phyloP scores from a whole-genome alignment of 2,113 vertebrate genomes.

The Microtus pennsylvanicus region DNA sequence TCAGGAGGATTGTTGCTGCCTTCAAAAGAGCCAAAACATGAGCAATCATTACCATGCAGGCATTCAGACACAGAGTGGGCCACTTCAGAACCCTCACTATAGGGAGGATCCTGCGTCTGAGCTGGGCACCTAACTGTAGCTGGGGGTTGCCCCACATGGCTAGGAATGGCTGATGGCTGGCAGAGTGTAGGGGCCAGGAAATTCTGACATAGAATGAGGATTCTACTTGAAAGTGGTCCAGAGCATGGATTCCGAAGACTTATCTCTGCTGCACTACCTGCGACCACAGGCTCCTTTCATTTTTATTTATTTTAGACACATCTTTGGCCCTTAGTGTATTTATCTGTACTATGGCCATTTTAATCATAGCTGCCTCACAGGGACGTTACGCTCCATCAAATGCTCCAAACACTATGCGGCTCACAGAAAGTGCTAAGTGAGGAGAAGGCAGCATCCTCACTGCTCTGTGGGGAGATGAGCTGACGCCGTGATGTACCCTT shows the following conservation, averaged over 20 bases:
- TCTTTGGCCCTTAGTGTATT: background rate
- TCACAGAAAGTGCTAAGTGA: background rate
- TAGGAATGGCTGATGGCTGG: background rate
- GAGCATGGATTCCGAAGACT: background rate
- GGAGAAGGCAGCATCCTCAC: background rate
- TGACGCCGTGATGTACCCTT: accelerated
- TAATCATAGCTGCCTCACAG: background rate
- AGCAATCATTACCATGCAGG: background rate
- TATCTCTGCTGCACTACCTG: background rate
- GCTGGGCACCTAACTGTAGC: background rate
- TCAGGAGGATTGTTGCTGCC: background rate
- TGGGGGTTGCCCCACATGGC: background rate
- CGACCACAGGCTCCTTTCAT: background rate
- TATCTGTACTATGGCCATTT: background rate
- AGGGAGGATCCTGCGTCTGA: background rate
- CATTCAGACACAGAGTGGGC: accelerated
- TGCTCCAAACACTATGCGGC: background rate
- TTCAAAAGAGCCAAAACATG: background rate
- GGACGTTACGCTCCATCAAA: background rate
- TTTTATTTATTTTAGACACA: background rate
- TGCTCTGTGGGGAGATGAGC: background rate
- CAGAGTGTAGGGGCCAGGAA: background rate
- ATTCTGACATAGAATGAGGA: background rate
- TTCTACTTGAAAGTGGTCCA: background rate
- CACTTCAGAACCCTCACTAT: background rate